Percentiles rank a stretch among this genome's conserved stretches.
These are phyloP conservation scores for Ficedula albicollis DNA, from an alignment of 2,797 vertebrate genomes.

Conservation along the genomic window DNA sequence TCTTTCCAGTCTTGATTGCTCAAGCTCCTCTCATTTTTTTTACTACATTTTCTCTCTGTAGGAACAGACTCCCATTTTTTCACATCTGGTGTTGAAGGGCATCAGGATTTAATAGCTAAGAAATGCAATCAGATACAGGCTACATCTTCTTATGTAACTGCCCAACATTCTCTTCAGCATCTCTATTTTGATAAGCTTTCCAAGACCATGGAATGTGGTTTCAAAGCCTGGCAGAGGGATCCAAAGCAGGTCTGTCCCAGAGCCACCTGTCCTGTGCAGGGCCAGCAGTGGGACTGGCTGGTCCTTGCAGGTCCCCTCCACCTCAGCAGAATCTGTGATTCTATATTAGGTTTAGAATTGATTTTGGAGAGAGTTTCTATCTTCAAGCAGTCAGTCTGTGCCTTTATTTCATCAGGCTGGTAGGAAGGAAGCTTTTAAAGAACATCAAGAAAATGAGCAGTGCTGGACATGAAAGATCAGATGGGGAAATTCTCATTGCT, in stretches of 20 bases:
- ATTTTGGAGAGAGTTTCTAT: not conserved
- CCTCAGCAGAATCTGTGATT: not conserved
- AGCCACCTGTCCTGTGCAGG: not conserved
- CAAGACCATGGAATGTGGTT: not conserved
- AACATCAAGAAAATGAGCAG: not conserved
- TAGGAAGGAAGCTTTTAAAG: not conserved
- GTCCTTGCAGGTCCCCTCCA: not conserved
- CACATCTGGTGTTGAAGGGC: not conserved
- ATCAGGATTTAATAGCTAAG: not conserved
- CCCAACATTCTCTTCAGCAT: not conserved
- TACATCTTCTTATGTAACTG: not conserved
- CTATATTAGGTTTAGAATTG: not conserved
- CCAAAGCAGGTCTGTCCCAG: not conserved
- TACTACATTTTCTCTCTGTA: not conserved
- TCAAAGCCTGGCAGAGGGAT: not conserved
- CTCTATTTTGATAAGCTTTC: not conserved
- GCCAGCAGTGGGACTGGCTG: not conserved
- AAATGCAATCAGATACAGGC: not conserved
- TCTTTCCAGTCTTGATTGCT: not conserved
- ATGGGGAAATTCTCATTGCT: constrained; percentile 12
- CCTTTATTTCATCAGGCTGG: not conserved
- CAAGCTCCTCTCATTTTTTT: not conserved
- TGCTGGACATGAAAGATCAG: constrained; percentile 23
- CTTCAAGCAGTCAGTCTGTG: not conserved
- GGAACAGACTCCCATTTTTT: not conserved